Evolutionary conservation across 2,113 vertebrate species (phyloP).

Genomic region (Bagarius yarrelli): DNA sequence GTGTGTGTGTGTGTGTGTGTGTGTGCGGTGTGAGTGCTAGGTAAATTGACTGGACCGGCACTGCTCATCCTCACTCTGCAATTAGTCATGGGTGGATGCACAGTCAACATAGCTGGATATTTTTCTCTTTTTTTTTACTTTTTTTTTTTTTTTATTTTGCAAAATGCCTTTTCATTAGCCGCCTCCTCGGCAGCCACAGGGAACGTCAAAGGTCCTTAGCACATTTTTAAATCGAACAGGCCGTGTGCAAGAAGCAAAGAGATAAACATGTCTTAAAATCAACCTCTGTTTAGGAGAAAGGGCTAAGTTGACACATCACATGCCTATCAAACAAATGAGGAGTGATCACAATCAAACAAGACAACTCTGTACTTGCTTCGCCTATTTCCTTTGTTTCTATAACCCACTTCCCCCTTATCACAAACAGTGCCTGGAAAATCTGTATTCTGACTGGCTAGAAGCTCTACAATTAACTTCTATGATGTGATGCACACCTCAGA

Average conservation of each 20-base stretch:
- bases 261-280: conserved; percentile 36
- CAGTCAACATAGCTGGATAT: conserved; percentile 30
- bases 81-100: conserved; percentile 48
- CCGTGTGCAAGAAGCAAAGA: conserved; percentile 30
- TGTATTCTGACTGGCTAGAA: too few relatives aligned
- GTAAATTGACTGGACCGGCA: conserved; percentile 41
- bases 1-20: too few relatives aligned
- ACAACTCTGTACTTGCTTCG: conserved; percentile 12
- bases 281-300: too few relatives aligned
- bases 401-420: too few relatives aligned
- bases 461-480: too few relatives aligned
- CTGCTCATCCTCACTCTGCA: conserved; percentile 29
- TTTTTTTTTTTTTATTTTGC: neutral
- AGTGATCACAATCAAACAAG: conserved; percentile 42
- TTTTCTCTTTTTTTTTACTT: conserved; percentile 1
- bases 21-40: neutral
- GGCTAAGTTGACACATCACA: too few relatives aligned
- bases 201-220: neutral
- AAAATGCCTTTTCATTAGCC: neutral
- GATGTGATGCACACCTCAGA: too few relatives aligned
- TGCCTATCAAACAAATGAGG: conserved; percentile 42
- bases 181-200: conserved; percentile 3
- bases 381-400: too few relatives aligned
- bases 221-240: too few relatives aligned
- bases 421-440: too few relatives aligned